These are phyloP conservation scores for Sebastes kiyomatsui DNA, from an alignment of 2,797 vertebrate genomes.

Conservation along the genomic window DNA sequence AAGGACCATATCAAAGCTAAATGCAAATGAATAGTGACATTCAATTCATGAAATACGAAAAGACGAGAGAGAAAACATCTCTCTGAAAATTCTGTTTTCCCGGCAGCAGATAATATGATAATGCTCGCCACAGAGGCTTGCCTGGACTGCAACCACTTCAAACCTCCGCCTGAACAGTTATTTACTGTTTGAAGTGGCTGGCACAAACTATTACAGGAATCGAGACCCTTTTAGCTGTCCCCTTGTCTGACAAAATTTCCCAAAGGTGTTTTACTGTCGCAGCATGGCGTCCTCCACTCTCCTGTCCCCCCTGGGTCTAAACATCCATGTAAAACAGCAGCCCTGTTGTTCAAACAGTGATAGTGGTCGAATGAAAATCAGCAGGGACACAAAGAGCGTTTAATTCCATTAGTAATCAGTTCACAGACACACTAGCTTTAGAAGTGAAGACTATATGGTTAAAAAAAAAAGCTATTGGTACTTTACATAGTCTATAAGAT, in stretches of 20 bases:
- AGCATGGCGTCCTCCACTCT: slow-evolving; percentile 43
- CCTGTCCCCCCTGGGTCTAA: slow-evolving; percentile 28
- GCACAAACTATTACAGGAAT: slow-evolving; percentile 56
- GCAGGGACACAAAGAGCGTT: slow-evolving; percentile 13
- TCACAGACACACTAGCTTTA: neutral
- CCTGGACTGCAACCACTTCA: slow-evolving; percentile 32
- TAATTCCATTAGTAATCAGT: slow-evolving; percentile 42
- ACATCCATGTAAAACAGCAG: slow-evolving; percentile 50
- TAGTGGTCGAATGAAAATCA: slow-evolving; percentile 45
- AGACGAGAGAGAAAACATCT: slow-evolving; percentile 20
- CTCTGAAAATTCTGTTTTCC: slow-evolving; percentile 16
- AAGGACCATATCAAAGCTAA: slow-evolving; percentile 12
- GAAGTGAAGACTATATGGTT: neutral
- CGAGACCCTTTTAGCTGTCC: slow-evolving; percentile 21
- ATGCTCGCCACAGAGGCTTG: neutral
- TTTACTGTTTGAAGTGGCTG: slow-evolving; percentile 57
- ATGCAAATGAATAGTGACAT: slow-evolving; percentile 35
- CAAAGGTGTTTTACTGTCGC: slow-evolving; percentile 53
- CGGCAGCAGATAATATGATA: slow-evolving; percentile 34
- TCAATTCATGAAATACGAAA: slow-evolving; percentile 44
- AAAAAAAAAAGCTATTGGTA: neutral
- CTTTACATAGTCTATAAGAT: neutral
- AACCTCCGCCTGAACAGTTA: slow-evolving; percentile 30
- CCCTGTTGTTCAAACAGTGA: slow-evolving; percentile 31
- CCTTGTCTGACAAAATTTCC: slow-evolving; percentile 58